A percentile compares a stretch with the other conserved stretches of the same genome.
Conservation (phyloP, 2,797 vertebrate species). For the Onychomys arenicola region DNA sequence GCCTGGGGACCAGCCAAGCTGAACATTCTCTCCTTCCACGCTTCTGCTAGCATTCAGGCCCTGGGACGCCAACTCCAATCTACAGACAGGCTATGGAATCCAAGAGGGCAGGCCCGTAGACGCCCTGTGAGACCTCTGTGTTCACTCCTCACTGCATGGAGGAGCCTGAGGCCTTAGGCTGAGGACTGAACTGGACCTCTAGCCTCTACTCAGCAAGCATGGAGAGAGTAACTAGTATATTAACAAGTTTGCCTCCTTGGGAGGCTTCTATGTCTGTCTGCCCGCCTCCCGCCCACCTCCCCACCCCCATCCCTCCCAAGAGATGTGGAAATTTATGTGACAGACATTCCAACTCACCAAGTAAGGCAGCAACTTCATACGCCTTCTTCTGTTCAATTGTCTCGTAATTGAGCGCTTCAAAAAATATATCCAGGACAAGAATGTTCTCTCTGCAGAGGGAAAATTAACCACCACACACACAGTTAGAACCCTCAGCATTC, state of each 20-base stretch:
- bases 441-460: conserved; percentile 95
- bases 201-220: not conserved
- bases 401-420: conserved; percentile 99
- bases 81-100: not conserved
- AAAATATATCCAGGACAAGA: conserved; percentile 98
- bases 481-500: not conserved
- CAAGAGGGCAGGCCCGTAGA: not conserved
- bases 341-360: conserved; percentile 86
- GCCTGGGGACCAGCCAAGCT: not conserved
- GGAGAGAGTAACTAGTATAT: not conserved
- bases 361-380: conserved; percentile 97
- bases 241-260: not conserved
- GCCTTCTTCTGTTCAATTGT: conserved; percentile 99
- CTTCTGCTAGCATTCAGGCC: not conserved
- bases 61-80: not conserved
- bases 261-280: not conserved
- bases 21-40: not conserved
- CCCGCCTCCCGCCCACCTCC: not conserved
- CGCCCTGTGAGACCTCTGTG: not conserved
- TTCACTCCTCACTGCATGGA: not conserved
- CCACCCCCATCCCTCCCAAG: accelerated
- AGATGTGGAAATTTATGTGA: not conserved
- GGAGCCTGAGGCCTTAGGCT: not conserved
- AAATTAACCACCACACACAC: not conserved
- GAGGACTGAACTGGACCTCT: not conserved